Conservation (phyloP, 2,113 vertebrate species). For the Sceloporus undulatus region DNA sequence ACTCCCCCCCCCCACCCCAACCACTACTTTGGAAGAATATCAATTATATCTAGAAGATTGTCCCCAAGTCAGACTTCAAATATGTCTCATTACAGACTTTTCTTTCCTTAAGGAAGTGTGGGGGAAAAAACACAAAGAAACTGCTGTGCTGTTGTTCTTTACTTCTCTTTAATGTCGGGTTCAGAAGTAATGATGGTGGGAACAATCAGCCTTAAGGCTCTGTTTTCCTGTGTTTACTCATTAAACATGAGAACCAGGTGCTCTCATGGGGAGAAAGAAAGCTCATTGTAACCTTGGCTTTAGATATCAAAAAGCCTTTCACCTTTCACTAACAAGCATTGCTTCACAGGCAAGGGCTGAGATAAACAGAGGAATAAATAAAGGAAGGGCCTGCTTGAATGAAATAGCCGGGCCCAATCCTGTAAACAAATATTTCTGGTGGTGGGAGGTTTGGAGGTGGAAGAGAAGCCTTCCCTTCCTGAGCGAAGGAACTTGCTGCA, state of each 20-base stretch:
- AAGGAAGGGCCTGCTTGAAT: slow-evolving; percentile 28
- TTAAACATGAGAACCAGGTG: slow-evolving; percentile 76
- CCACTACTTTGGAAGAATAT: slow-evolving; percentile 72
- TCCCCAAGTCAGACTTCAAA: slow-evolving; percentile 74
- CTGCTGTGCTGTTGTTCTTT: slow-evolving; percentile 76
- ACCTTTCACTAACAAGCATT: slow-evolving; percentile 69
- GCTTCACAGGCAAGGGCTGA: slow-evolving; percentile 47
- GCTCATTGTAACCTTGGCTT: slow-evolving; percentile 69
- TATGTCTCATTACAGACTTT: slow-evolving; percentile 70
- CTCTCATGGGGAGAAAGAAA: slow-evolving; percentile 71
- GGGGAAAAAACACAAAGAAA: slow-evolving; percentile 74
- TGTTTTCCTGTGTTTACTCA: slow-evolving; percentile 78
- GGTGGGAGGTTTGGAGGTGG: background rate
- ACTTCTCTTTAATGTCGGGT: slow-evolving; percentile 61
- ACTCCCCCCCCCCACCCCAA: slow-evolving; percentile 8
- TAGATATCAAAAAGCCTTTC: slow-evolving; percentile 72
- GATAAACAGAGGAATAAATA: slow-evolving; percentile 42
- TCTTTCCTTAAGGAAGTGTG: slow-evolving; percentile 68
- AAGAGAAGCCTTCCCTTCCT: slow-evolving; percentile 16
- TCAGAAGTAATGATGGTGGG: slow-evolving; percentile 75
- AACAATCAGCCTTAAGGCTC: slow-evolving; percentile 75
- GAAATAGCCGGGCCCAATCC: slow-evolving; percentile 52
- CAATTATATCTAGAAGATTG: slow-evolving; percentile 70
- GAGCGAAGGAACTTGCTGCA: slow-evolving; percentile 4
- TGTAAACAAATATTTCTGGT: slow-evolving; percentile 26